phyloP scores from a whole-genome alignment of 2,888 invertebrate species.

The Lamellibrachia satsuma region DNA sequence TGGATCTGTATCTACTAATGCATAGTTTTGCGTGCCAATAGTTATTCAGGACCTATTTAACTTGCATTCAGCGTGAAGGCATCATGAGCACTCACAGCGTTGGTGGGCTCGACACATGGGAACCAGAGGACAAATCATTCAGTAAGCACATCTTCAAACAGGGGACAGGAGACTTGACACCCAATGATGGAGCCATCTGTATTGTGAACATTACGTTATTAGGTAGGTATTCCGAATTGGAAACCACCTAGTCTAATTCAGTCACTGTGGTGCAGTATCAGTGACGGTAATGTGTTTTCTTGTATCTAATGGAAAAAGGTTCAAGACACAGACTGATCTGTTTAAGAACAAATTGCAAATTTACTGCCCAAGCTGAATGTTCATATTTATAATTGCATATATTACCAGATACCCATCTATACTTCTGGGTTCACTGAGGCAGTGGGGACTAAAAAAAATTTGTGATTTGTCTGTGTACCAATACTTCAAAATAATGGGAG shows the following conservation, averaged over 20 bases:
- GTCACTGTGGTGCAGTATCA: background rate
- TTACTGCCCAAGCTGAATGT: no score
- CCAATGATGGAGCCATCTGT: constrained; percentile 42
- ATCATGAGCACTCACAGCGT: constrained; percentile 26
- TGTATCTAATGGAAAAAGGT: background rate
- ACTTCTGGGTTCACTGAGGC: no score
- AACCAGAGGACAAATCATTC: constrained; percentile 41
- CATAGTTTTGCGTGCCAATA: background rate
- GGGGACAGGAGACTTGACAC: constrained; percentile 38
- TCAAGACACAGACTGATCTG: background rate
- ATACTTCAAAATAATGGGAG: no score
- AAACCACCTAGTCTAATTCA: constrained; percentile 25
- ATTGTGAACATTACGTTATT: constrained; percentile 29
- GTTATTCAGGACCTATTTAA: background rate
- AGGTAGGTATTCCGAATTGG: constrained; percentile 22
- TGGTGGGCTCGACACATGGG: constrained; percentile 41
- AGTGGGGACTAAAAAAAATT: no score
- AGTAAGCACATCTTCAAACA: constrained; percentile 39
- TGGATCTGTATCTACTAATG: background rate
- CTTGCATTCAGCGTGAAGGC: constrained; percentile 1
- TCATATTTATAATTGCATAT: no score
- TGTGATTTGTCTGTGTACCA: no score
- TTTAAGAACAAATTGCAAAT: no score
- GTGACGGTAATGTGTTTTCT: no score
- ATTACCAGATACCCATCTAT: no score